These are phyloP conservation scores for Rhabdomys dilectus DNA, from an alignment of 2,113 vertebrate genomes.

Conservation along the genomic window DNA sequence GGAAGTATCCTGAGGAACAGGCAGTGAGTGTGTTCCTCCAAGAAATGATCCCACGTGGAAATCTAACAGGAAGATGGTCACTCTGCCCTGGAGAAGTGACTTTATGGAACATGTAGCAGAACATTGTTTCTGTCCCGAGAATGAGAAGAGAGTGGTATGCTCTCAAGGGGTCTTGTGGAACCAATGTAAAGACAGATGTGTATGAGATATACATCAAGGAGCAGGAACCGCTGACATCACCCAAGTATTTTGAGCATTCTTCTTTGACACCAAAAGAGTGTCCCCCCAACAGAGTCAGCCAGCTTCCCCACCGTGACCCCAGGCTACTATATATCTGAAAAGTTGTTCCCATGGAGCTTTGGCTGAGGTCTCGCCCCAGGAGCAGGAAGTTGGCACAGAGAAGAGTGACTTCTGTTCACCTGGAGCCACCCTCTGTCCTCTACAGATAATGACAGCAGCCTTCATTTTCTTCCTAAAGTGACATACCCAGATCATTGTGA, in stretches of 20 bases:
- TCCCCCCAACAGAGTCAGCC: neutral
- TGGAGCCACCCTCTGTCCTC: fast-evolving
- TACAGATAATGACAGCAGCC: neutral
- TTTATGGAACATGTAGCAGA: neutral
- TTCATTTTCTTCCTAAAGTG: neutral
- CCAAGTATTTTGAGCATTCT: no score
- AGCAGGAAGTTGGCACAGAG: neutral
- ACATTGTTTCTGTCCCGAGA: neutral
- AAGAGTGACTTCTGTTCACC: fast-evolving
- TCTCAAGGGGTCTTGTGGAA: neutral
- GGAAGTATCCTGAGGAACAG: neutral
- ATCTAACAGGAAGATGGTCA: neutral
- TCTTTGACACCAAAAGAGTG: neutral
- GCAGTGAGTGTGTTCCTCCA: neutral
- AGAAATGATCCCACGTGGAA: neutral
- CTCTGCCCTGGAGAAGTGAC: neutral
- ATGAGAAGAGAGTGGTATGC: neutral
- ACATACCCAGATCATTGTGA: neutral
- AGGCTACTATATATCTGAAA: neutral
- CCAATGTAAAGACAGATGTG: neutral
- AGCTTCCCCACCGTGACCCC: neutral
- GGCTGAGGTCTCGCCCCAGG: neutral
- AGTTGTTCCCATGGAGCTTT: no score
- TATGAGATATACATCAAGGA: neutral
- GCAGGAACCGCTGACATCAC: fast-evolving